Evolutionary conservation across 2,888 invertebrate genomes (phyloP).

Genomic region (Esperia sulphurella): DNA sequence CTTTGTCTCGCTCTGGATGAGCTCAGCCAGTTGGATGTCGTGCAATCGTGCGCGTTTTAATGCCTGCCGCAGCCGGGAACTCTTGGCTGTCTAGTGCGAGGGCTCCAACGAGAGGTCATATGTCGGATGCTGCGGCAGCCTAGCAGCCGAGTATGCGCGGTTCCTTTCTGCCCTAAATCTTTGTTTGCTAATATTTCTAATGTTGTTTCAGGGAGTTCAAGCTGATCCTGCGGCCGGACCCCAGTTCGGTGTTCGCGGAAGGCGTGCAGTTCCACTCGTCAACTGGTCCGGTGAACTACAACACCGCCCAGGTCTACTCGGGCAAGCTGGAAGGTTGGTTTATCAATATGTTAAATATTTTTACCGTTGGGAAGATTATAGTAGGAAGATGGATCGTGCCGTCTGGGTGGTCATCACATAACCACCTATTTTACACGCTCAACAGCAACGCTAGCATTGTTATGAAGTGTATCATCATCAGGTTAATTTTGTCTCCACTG

Average conservation of each 20-base stretch:
- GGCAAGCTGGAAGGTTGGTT: slow-evolving; percentile 88
- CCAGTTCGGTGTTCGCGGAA: slow-evolving; percentile 85
- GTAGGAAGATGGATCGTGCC: too few relatives aligned
- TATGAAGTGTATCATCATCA: too few relatives aligned
- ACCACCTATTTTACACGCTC: too few relatives aligned
- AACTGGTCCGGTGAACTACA: slow-evolving; percentile 83
- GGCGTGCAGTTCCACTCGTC: slow-evolving; percentile 88
- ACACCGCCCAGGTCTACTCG: slow-evolving; percentile 85
- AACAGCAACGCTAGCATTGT: too few relatives aligned
- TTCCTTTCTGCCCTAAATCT: too few relatives aligned
- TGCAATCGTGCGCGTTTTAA: slow-evolving; percentile 20
- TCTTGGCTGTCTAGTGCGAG: slow-evolving; percentile 23
- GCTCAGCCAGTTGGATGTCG: slow-evolving; percentile 20
- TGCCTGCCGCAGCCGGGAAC: slow-evolving; percentile 23
- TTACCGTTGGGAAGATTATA: not conserved
- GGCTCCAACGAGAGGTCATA: slow-evolving; percentile 1
- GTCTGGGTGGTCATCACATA: too few relatives aligned
- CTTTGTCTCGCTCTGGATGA: slow-evolving; percentile 18
- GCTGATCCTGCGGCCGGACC: slow-evolving; percentile 85
- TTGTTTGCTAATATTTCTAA: slow-evolving; percentile 8
- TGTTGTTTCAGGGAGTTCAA: slow-evolving; percentile 86
- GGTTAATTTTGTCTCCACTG: too few relatives aligned
- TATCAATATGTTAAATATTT: too few relatives aligned
- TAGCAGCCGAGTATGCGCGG: slow-evolving; percentile 8
- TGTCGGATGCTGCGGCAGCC: slow-evolving; percentile 13